Evolutionary conservation across 2,888 invertebrate species (phyloP), one percentile per base, ranked within the genome.

Genomic region (Capitulum mitella): DNA sequence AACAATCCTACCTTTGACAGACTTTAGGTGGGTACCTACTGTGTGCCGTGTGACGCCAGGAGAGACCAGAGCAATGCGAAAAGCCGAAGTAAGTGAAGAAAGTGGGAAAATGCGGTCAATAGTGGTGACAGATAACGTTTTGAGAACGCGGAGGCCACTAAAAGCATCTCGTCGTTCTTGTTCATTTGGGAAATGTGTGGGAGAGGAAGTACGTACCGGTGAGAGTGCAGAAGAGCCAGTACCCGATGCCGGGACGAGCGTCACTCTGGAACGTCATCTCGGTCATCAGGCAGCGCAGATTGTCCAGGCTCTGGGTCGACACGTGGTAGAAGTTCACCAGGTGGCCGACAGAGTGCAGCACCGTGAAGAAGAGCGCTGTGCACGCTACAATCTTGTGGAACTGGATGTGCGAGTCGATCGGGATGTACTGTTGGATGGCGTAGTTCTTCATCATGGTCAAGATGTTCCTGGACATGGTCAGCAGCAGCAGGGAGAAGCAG

Each of bases 241-340:
- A 97, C 0, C 93, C 92, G 81, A 97, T 95, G 19, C 95, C 95
- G 0, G 97, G 96, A 83, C 94, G 91, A 84, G 95, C 95, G 86
- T 97, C 97, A 0, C 96, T 96, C 0, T 94, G 92, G 84, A 98
- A 97, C 83, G 94, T 92, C 16, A 98, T 92, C 86, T 98, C 97
- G 82, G 93, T 92, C 1, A 97, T 97, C 10, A 98, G 88, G 84
- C 97, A 98, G 51, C 92, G 90, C 2, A 98, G 87, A 86, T 98
- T 95, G 84, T 95, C 95, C 2, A 96, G 89, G 0, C 97, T 95
- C 84, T 98, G 98, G 0, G 97, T 97, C 5, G 96, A 96, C 0
- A 98, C 94, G 84, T 98, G 97, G 85, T 98, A 98, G 86, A 98
- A 98, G 87, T 98, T 98, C 51, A 98, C 94, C 85, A 97, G 92